Evolutionary conservation across 2,888 invertebrate species (phyloP).

Genomic region (Nomada hirtipes): DNA sequence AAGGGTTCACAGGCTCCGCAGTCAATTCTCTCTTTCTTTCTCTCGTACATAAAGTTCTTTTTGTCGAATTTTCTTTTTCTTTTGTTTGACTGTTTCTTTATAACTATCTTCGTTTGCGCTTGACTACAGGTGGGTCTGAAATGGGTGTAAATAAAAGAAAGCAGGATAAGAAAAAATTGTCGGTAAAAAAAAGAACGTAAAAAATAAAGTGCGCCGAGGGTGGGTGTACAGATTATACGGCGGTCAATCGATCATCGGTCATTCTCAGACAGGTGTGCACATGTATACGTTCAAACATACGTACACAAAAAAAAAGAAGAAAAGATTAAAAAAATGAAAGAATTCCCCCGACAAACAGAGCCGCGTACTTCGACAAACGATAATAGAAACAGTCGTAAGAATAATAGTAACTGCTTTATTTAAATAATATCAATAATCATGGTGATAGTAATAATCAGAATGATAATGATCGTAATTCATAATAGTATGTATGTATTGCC

Average conservation of each 20-base stretch:
- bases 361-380: slow-evolving; percentile 11
- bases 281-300: neutral
- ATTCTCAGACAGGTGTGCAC: neutral
- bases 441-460: slow-evolving; percentile 61
- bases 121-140: slow-evolving; percentile 82
- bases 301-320: neutral
- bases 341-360: slow-evolving; percentile 3
- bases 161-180: slow-evolving; percentile 72
- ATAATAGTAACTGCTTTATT: slow-evolving; percentile 72
- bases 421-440: slow-evolving; percentile 70
- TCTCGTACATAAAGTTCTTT: slow-evolving; percentile 46
- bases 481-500: slow-evolving; percentile 69
- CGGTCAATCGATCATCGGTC: neutral
- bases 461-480: slow-evolving; percentile 71
- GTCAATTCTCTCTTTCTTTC: slow-evolving; percentile 58
- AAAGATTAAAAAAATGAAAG: neutral
- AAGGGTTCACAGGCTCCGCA: slow-evolving; percentile 60
- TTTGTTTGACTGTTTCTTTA: slow-evolving; percentile 28
- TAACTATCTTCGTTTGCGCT: slow-evolving; percentile 66
- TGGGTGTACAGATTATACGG: slow-evolving; percentile 21
- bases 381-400: slow-evolving; percentile 64
- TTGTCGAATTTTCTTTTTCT: neutral
- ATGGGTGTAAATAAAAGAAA: slow-evolving; percentile 79
- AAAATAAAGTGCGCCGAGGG: slow-evolving; percentile 69
- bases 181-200: slow-evolving; percentile 59